Base-by-base conservation (phyloP, 2,888 invertebrate species). In the Amitus sp. region DNA sequence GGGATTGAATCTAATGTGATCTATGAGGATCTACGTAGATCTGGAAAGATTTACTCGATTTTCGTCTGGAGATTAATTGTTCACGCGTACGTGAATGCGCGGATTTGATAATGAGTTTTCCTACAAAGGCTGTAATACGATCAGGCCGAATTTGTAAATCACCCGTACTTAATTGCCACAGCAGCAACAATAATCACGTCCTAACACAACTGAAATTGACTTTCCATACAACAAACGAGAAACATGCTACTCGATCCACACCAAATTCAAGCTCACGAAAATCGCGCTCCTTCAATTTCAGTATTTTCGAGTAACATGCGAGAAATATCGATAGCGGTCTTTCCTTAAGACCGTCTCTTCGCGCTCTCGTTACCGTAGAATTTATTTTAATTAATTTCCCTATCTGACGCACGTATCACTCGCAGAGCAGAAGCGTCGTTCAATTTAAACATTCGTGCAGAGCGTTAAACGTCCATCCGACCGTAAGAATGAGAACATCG, bases 311-410 rank as follows among this genome's bases (percentile, higher is more conserved):
- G 55, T 47, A 60, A 64, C 54, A 56, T 56, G 42, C 51, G 19
- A 34, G 37, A 19, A 52, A 49, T 51, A 66, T 63, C 66, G 66
- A 66, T 66, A 63, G 52, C 55, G 55, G 55, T 49, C 30, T 57
- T 64, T 67, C 59, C 57, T 54, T 49, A 60, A 62, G 65, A 54
- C 50, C 46, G 53, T 56, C 64, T 67, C 69, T 71, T 73, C 68
- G 72, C 75, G 76, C 73, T 75, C 79, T 78, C 75, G 75, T 80
- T 80, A 77, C 76, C 77, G 76, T 76, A 77, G 76, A 82, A 81
- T 80, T 79, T 79, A 79, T 79, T 81, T 76, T 79, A 80, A 81
- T 81, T 80, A 80, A 81, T 80, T 81, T 82, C 72, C 75, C 73
- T 80, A 82, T 80, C 80, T 77, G 64, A 57, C 66, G 66, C 62